phyloP scores from a whole-genome alignment of 2,113 vertebrate species.

The Romanogobio albipinnatus region DNA sequence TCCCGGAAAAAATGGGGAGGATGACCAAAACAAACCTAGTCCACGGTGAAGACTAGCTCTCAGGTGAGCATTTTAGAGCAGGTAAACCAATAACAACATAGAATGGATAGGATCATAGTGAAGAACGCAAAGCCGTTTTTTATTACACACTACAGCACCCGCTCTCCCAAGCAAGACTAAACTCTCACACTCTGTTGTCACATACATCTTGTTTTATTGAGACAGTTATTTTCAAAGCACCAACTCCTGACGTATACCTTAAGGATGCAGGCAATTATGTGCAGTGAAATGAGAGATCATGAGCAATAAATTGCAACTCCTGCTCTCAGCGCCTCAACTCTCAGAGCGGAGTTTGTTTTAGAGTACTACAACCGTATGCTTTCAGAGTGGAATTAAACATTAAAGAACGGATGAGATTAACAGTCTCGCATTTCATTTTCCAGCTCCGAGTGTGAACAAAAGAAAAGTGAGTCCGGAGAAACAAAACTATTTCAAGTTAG shows the following conservation, averaged over 20 bases:
- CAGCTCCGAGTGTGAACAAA: neutral
- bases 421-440: constrained; percentile 10
- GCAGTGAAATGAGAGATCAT: constrained; percentile 54
- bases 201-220: constrained; percentile 57
- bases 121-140: constrained; percentile 49
- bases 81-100: neutral
- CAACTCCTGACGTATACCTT: constrained; percentile 30
- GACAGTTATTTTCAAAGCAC: constrained; percentile 19
- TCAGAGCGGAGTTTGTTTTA: constrained; percentile 37
- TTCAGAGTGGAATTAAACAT: constrained; percentile 31
- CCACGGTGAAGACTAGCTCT: constrained; percentile 18
- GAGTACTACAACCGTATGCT: constrained; percentile 7
- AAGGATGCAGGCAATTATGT: constrained; percentile 48
- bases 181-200: constrained; percentile 42
- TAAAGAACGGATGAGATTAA: constrained; percentile 40
- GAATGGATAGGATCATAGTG: neutral
- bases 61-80: constrained; percentile 1
- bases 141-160: constrained; percentile 55
- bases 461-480: neutral
- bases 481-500: constrained; percentile 15
- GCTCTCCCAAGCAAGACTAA: constrained; percentile 49
- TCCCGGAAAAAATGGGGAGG: neutral
- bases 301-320: constrained; percentile 40
- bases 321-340: constrained; percentile 8
- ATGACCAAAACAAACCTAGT: constrained; percentile 3